Evolutionary conservation across 2,888 invertebrate species (phyloP), one percentile per base, ranked within the genome.

Genomic region (Notocelia uddmanniana): DNA sequence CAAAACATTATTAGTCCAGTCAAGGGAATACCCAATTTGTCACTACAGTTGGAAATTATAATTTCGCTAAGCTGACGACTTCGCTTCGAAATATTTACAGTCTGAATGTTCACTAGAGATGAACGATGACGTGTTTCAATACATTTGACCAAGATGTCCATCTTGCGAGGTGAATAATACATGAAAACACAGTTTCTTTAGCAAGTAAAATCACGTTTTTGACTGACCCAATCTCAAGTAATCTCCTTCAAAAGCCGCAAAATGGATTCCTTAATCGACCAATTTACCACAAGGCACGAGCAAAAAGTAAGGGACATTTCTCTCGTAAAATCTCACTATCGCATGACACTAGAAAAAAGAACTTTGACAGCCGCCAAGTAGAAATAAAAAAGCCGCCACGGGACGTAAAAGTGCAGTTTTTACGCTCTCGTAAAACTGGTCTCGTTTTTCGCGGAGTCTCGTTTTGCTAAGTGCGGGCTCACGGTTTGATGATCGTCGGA

Each of bases 391-490:
- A 80, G 75, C 76, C 80, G 79, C 77, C 76, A 69, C 76, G 77
- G 70, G 77, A 80, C 82, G 81, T 85, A 88, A 85, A 88, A 86
- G 81, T 86, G 86, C 86, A 86, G 83, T 85, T 89, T 90, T 90
- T 88, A 89, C 85, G 82, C 79, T 78, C 75, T 78, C 79, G 74
- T 79, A 78, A 81, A 84, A 79, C 80, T 80, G 83, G 80, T 80
- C 79, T 80, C 77, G 77, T 79, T 77, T 59, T 55, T 64, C 52
- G 80, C 74, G 76, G 80, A 84, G 80, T 80, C 80, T 80, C 77
- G 79, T 80, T 77, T 66, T 45, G 63, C 74, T 75, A 74, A 75
- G 75, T 74, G 74, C 71, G 68, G 60, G 52, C 13, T 59, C 41
- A 52, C 57, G 58, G 60, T 50, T 45, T 63, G 69, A 74, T 74